These are phyloP conservation scores for Oxyteleia sp. DNA, from an alignment of 2,888 invertebrate genomes.

Conservation along the genomic window DNA sequence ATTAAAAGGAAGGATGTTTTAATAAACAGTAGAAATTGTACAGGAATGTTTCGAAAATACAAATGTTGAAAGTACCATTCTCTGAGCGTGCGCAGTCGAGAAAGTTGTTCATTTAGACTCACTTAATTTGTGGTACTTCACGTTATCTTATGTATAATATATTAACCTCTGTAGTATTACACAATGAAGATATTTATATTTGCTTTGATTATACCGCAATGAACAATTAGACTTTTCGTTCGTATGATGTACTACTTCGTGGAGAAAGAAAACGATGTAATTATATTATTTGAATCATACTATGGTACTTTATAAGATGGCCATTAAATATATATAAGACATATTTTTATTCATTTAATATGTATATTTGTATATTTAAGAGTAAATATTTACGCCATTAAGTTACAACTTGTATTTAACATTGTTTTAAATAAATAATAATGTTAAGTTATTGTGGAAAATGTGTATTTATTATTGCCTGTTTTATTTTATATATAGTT, in stretches of 20 bases:
- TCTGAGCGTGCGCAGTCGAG: not conserved
- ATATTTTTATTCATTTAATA: constrained; percentile 51
- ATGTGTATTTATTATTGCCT: constrained; percentile 43
- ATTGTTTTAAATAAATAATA: constrained; percentile 54
- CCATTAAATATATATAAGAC: constrained; percentile 20
- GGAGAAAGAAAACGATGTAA: not conserved
- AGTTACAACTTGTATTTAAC: constrained; percentile 42
- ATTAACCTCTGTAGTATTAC: constrained; percentile 24
- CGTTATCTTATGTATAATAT: constrained; percentile 25
- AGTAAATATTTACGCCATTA: constrained; percentile 13
- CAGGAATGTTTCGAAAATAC: constrained; percentile 12
- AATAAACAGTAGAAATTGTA: not conserved
- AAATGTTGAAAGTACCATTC: constrained; percentile 26
- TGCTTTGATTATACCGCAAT: not conserved
- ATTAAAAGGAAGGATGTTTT: not conserved
- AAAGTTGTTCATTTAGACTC: not conserved
- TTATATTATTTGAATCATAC: constrained; percentile 10
- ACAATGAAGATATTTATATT: constrained; percentile 3
- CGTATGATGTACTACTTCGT: not conserved
- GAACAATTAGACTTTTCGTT: constrained; percentile 4
- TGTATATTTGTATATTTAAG: constrained; percentile 65
- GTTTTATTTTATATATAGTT: constrained; percentile 9
- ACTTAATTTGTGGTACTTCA: constrained; percentile 42
- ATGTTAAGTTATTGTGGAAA: constrained; percentile 45
- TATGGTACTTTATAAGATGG: constrained; percentile 39